These are phyloP conservation scores for Ectropis crepuscularia DNA, from an alignment of 2,888 invertebrate genomes.

Conservation along the genomic window DNA sequence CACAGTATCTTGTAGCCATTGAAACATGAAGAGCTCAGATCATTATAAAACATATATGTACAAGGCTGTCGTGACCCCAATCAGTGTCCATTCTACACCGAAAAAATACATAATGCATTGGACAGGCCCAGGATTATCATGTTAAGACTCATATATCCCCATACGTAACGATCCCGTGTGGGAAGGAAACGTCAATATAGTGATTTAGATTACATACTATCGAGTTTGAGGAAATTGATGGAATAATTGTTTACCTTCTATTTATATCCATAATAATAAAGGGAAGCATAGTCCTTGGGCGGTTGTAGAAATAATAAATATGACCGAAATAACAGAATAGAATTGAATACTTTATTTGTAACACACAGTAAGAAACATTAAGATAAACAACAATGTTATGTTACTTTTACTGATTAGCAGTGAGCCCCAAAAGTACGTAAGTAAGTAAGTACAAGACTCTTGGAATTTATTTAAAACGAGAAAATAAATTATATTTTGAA, in stretches of 20 bases:
- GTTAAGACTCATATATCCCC: slow-evolving; percentile 43
- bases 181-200: slow-evolving; percentile 28
- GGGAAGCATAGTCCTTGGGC: neutral
- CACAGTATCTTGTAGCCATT: too few relatives aligned
- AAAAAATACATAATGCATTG: slow-evolving; percentile 45
- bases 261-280: slow-evolving; percentile 7
- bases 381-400: too few relatives aligned
- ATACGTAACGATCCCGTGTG: slow-evolving; percentile 39
- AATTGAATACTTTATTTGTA: too few relatives aligned
- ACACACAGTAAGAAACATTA: too few relatives aligned
- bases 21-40: too few relatives aligned
- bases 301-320: too few relatives aligned
- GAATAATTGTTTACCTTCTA: slow-evolving; percentile 15
- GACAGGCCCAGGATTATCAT: slow-evolving; percentile 39
- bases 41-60: neutral
- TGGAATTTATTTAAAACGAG: too few relatives aligned
- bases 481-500: too few relatives aligned
- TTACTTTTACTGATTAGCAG: too few relatives aligned
- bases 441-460: too few relatives aligned
- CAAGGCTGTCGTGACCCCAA: slow-evolving; percentile 20
- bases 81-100: slow-evolving; percentile 35
- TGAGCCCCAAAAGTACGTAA: too few relatives aligned
- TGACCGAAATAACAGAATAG: too few relatives aligned
- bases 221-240: slow-evolving; percentile 8
- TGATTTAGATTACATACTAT: slow-evolving; percentile 22